Evolutionary conservation across 1,140 invertebrate species (phyloP).

Genomic region (Zaprionus inermis): DNA sequence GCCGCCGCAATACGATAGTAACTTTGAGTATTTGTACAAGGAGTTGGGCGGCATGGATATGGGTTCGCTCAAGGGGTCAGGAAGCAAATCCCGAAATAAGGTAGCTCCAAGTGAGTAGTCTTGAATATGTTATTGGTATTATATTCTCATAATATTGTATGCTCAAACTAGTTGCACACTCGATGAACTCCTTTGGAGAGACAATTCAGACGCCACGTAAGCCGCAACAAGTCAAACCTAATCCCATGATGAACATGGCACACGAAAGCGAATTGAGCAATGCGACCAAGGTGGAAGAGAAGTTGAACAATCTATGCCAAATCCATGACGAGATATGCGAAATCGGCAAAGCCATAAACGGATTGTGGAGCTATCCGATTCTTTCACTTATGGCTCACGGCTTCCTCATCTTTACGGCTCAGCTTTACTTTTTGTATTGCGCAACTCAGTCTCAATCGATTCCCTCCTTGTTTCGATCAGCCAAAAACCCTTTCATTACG

Average conservation of each 20-base stretch:
- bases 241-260: conserved; percentile 61
- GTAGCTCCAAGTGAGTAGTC: conserved; percentile 61
- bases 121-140: background rate
- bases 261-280: conserved; percentile 74
- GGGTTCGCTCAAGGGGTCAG: conserved; percentile 48
- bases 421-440: conserved; percentile 83
- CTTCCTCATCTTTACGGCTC: conserved; percentile 81
- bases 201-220: conserved; percentile 39
- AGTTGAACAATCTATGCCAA: conserved; percentile 81
- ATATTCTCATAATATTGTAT: background rate
- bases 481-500: conserved; percentile 77
- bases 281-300: conserved; percentile 76
- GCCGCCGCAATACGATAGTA: conserved; percentile 66
- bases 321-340: conserved; percentile 83
- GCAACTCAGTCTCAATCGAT: conserved; percentile 71
- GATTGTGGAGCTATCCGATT: conserved; percentile 83
- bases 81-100: conserved; percentile 53
- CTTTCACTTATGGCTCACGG: conserved; percentile 82
- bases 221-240: conserved; percentile 21
- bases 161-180: conserved; percentile 55
- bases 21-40: conserved; percentile 74
- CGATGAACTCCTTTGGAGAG: conserved; percentile 67
- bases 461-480: conserved; percentile 77
- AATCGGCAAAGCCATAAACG: conserved; percentile 80
- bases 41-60: conserved; percentile 66